A percentile compares a stretch with the other conserved stretches of the same genome.
phyloP scores from a whole-genome alignment of 2,113 vertebrate genomes.

The Accipiter virgatus region DNA sequence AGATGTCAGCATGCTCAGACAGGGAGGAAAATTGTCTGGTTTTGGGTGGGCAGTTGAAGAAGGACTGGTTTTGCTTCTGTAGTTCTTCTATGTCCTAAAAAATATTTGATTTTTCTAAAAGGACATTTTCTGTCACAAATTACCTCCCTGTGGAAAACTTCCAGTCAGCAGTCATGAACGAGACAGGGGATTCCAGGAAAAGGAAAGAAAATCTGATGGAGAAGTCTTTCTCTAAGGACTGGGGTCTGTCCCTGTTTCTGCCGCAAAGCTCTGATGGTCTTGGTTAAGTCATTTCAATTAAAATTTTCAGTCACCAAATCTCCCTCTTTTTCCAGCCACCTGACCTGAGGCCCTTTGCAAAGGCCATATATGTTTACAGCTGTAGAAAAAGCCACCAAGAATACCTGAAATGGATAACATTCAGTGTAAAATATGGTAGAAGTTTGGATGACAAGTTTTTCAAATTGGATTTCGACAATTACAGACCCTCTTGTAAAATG shows the following conservation, averaged over 20 bases:
- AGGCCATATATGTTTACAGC: background rate
- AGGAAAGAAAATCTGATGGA: background rate
- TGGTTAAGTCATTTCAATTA: background rate
- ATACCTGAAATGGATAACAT: background rate
- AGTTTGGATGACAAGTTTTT: background rate
- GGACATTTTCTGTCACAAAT: background rate
- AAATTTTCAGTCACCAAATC: background rate
- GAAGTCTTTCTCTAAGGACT: background rate
- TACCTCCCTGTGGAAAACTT: background rate
- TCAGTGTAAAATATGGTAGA: background rate
- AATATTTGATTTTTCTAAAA: background rate
- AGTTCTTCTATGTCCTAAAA: background rate
- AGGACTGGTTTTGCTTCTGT: background rate
- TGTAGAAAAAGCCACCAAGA: background rate
- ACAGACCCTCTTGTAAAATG: background rate
- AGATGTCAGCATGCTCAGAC: background rate
- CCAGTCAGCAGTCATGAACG: background rate
- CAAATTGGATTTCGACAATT: background rate
- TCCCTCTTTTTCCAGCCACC: fast-evolving
- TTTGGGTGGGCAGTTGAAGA: background rate
- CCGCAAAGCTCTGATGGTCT: background rate
- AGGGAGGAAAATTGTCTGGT: background rate
- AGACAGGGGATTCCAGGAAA: background rate
- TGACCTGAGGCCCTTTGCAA: background rate
- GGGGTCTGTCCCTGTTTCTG: background rate